A percentile compares a stretch with the other conserved stretches of the same genome.
phyloP scores from a whole-genome alignment of 2,797 vertebrate genomes.

The Decapterus maruadsi region DNA sequence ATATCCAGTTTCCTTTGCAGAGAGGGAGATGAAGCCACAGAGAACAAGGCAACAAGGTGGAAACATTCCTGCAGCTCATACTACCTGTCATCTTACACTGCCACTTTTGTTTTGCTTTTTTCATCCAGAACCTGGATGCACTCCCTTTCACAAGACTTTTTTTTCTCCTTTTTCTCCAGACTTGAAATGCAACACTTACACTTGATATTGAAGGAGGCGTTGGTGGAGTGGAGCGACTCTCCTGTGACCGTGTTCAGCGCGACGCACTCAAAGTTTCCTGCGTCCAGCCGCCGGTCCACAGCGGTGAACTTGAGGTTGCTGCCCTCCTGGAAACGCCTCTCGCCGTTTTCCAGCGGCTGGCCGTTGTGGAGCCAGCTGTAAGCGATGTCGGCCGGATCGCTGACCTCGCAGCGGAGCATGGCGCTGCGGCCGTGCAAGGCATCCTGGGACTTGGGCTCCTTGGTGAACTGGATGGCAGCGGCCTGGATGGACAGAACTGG shows the following conservation, averaged over 20 bases:
- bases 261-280: constrained; percentile 91
- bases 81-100: constrained; percentile 68
- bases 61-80: constrained; percentile 77
- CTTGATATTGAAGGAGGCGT: constrained; percentile 97
- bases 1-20: constrained; percentile 75
- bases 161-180: neutral
- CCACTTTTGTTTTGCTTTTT: constrained; percentile 72
- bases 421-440: constrained; percentile 95
- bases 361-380: constrained; percentile 91
- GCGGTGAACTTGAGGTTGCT: constrained; percentile 94
- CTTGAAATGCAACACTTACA: constrained; percentile 87
- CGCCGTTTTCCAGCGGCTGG: constrained; percentile 78
- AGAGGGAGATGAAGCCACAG: constrained; percentile 54
- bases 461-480: constrained; percentile 89
- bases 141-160: constrained; percentile 31
- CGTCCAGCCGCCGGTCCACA: constrained; percentile 90
- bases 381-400: constrained; percentile 73
- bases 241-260: constrained; percentile 78
- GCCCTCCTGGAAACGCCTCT: constrained; percentile 91
- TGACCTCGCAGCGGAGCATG: constrained; percentile 95
- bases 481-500: constrained; percentile 85
- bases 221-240: constrained; percentile 86
- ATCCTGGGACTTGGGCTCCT: constrained; percentile 97
- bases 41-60: constrained; percentile 74
- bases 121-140: constrained; percentile 70